Base-by-base conservation (phyloP, 1,140 invertebrate species). In the Colletes latitarsis region DNA sequence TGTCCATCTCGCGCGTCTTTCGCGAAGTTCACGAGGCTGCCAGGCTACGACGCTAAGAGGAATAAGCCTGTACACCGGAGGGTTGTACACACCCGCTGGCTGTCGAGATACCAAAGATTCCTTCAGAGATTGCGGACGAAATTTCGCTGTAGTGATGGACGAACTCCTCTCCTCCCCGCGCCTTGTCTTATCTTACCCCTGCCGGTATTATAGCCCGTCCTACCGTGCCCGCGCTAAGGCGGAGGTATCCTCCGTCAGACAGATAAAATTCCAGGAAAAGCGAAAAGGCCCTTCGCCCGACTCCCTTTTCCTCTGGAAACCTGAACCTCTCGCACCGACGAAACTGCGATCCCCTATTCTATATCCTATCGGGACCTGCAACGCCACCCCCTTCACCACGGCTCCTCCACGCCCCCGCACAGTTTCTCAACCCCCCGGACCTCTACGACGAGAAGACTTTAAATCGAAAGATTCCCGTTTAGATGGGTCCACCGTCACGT, bases 91-190 rank as follows among this genome's bases (percentile, higher is more conserved):
- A 84, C 69, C 83, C 77, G 74, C 86, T 79, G 85, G 83, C 85
- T 89, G 84, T 86, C 87, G 86, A 86, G 90, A 91, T 92, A 91
- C 90, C 90, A 88, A 92, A 91, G 90, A 92, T 91, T 92, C 91
- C 90, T 91, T 90, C 90, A 84, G 89, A 92, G 91, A 91, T 92
- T 91, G 90, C 90, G 88, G 89, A 88, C 82, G 90, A 88, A 92
- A 92, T 92, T 89, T 91, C 89, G 85, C 79, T 88, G 88, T 87
- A 91, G 89, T 91, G 90, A 92, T 90, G 90, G 88, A 91, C 89
- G 89, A 91, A 92, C 90, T 89, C 82, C 84, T 67, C 84, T 84
- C 75, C 10, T 6, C 77, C 30, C 6, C 75, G 69, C 74, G 88
- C 82, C 88, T 85, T 89, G 81, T 88, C 88, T 89, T 89, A 88